phyloP scores from a whole-genome alignment of 2,888 invertebrate genomes.

The Clepsis dumicolana region DNA sequence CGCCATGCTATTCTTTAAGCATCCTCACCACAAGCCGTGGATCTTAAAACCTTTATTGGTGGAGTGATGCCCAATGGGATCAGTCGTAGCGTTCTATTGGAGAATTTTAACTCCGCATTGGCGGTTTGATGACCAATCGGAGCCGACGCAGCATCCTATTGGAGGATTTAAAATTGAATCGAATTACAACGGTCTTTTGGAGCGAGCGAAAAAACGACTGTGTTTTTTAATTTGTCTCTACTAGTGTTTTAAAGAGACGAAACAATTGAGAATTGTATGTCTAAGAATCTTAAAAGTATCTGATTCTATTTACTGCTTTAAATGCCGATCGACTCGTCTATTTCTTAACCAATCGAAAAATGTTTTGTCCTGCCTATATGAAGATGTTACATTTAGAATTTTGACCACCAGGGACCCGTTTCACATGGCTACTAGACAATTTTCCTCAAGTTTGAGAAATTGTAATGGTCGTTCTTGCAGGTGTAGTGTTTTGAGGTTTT shows the following conservation, averaged over 20 bases:
- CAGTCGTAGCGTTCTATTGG: slow-evolving; percentile 17
- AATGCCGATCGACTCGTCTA: too few species aligned
- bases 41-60: slow-evolving; percentile 23
- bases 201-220: background rate
- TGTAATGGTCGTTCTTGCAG: background rate
- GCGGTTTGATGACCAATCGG: slow-evolving; percentile 20
- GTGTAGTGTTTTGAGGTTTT: background rate
- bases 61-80: slow-evolving; percentile 14
- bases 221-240: slow-evolving; percentile 4
- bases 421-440: background rate
- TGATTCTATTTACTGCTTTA: too few species aligned
- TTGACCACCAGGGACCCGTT: background rate
- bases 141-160: slow-evolving; percentile 6
- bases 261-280: background rate
- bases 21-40: slow-evolving; percentile 42
- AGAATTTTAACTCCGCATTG: slow-evolving; percentile 13
- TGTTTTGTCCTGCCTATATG: background rate
- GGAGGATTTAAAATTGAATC: slow-evolving; percentile 16
- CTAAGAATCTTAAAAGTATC: background rate
- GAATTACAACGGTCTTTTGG: slow-evolving; percentile 9
- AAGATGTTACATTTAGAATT: background rate
- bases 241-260: background rate
- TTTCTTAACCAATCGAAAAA: too few species aligned
- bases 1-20: slow-evolving; percentile 70
- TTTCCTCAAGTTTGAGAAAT: background rate